Percentiles rank a stretch among this genome's conserved stretches.
Evolutionary conservation across 2,888 invertebrate genomes (phyloP).

Genomic region (Ochropleura leucogaster): DNA sequence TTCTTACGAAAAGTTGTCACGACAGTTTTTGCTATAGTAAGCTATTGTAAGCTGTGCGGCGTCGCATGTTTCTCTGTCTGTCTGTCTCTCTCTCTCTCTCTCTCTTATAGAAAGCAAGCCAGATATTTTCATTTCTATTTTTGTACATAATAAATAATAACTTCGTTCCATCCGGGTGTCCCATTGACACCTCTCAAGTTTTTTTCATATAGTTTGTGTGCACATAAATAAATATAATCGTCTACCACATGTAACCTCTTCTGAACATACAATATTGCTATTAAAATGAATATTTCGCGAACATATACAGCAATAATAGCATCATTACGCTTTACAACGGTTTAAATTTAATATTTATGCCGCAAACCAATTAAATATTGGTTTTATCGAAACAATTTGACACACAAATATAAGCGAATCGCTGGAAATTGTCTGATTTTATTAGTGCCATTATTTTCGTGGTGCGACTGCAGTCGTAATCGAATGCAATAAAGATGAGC

Average conservation of each 20-base stretch:
- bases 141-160: too few species aligned
- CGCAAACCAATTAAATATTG: conserved; percentile 46
- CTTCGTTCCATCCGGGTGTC: too few species aligned
- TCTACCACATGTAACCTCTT: conserved; percentile 10
- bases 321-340: conserved; percentile 39
- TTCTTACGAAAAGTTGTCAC: too few species aligned
- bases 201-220: too few species aligned
- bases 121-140: too few species aligned
- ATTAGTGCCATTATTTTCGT: conserved; percentile 58
- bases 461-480: conserved; percentile 48
- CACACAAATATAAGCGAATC: conserved; percentile 36
- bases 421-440: conserved; percentile 54
- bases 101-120: too few species aligned
- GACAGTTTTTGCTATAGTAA: too few species aligned
- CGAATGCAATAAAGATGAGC: conserved; percentile 61
- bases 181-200: too few species aligned
- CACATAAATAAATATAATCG: conserved; percentile 15
- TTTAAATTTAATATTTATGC: conserved; percentile 53
- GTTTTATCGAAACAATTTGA: conserved; percentile 58
- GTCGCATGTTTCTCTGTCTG: too few species aligned
- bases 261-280: conserved; percentile 28
- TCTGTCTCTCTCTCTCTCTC: too few species aligned
- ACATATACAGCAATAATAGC: conserved; percentile 24
- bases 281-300: conserved; percentile 43
- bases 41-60: too few species aligned